Evolutionary conservation across 2,797 vertebrate genomes (phyloP).

Genomic region (Valencia hispanica): DNA sequence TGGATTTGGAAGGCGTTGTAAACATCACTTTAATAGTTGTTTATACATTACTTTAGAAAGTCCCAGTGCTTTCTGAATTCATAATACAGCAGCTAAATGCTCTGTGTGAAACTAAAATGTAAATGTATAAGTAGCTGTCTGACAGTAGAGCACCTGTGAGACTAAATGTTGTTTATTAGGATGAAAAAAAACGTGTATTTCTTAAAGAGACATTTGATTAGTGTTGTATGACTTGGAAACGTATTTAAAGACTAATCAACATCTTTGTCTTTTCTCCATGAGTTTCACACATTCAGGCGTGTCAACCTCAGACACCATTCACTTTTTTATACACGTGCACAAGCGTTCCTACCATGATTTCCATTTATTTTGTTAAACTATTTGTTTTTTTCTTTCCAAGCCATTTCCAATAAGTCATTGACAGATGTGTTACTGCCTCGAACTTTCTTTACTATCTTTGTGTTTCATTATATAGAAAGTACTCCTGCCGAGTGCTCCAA

Average conservation of each 20-base stretch:
- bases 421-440: too few relatives aligned
- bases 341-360: too few relatives aligned
- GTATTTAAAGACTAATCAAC: neutral
- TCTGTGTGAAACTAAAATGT: constrained; percentile 17
- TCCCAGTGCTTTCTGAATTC: neutral
- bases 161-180: neutral
- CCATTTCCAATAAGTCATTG: too few relatives aligned
- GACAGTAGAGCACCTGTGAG: neutral
- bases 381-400: too few relatives aligned
- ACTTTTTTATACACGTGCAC: neutral
- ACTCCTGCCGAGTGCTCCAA: too few relatives aligned
- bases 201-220: neutral
- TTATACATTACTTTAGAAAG: constrained; percentile 12
- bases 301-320: neutral
- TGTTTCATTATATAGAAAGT: too few relatives aligned
- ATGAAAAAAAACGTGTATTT: neutral
- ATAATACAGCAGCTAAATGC: constrained; percentile 11
- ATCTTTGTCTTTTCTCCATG: neutral
- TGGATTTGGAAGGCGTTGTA: neutral
- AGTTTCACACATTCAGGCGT: neutral
- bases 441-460: too few relatives aligned
- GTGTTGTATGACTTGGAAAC: neutral
- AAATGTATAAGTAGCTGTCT: neutral
- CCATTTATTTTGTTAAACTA: too few relatives aligned
- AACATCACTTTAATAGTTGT: constrained; percentile 18